Evolutionary conservation across 2,113 vertebrate species (phyloP).

Genomic region (Alouatta palliata): DNA sequence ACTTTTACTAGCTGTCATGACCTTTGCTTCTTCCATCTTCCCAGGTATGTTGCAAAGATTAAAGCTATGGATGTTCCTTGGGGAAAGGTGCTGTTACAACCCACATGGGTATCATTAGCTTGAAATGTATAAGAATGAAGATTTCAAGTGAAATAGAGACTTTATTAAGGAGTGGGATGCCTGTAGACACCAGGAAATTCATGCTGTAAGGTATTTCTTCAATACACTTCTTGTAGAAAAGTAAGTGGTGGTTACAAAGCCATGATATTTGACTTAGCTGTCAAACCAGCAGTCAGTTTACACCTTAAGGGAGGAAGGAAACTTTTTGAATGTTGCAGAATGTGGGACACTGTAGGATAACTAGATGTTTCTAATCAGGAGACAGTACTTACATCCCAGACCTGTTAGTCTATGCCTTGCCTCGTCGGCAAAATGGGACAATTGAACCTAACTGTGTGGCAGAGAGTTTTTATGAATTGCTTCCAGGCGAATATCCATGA

Average conservation of each 20-base stretch:
- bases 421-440: background rate
- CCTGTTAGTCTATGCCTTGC: background rate
- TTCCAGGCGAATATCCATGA: background rate
- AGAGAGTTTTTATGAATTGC: constrained; percentile 11
- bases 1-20: background rate
- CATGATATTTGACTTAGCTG: background rate
- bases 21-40: background rate
- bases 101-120: background rate
- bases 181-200: background rate
- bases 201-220: background rate
- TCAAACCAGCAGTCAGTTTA: background rate
- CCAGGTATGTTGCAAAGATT: background rate
- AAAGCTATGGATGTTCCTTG: background rate
- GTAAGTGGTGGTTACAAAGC: background rate
- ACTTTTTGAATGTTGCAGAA: background rate
- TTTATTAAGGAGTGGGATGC: background rate
- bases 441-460: background rate
- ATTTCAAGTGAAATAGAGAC: background rate
- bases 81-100: background rate
- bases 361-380: background rate
- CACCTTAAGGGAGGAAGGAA: background rate
- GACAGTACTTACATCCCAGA: background rate
- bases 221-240: background rate
- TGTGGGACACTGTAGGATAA: background rate
- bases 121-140: background rate